These are phyloP conservation scores for Nyctibius bracteatus DNA, from an alignment of 2,113 vertebrate species.

Conservation along the genomic window DNA sequence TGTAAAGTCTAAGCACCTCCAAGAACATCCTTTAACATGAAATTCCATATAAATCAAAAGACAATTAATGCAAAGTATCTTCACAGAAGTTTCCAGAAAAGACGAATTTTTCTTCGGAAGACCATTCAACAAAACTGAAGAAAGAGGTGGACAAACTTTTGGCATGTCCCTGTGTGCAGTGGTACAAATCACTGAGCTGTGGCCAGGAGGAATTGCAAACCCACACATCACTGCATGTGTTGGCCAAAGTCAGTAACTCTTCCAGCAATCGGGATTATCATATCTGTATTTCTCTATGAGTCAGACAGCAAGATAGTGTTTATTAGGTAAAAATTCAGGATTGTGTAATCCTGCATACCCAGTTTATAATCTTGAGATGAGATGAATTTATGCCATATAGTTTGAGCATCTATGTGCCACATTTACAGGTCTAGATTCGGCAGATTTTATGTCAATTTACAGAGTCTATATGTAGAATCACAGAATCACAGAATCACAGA, in stretches of 20 bases:
- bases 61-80: background rate
- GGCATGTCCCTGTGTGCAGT: background rate
- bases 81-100: background rate
- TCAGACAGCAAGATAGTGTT: background rate
- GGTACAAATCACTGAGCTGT: background rate
- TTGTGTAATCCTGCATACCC: background rate
- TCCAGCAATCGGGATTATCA: accelerated
- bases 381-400: background rate
- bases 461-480: background rate
- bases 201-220: background rate
- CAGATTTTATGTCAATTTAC: background rate
- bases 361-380: background rate
- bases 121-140: background rate
- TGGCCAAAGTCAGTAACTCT: background rate
- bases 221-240: background rate
- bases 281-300: background rate
- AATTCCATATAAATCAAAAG: background rate
- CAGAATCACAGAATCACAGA: no score
- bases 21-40: background rate
- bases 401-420: background rate
- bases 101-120: background rate
- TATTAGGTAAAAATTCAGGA: background rate
- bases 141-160: background rate
- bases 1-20: background rate
- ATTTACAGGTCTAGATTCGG: background rate